Evolutionary conservation across 2,797 vertebrate species (phyloP), one percentile per base, ranked within the genome.

Genomic region (Crenuchus spilurus): DNA sequence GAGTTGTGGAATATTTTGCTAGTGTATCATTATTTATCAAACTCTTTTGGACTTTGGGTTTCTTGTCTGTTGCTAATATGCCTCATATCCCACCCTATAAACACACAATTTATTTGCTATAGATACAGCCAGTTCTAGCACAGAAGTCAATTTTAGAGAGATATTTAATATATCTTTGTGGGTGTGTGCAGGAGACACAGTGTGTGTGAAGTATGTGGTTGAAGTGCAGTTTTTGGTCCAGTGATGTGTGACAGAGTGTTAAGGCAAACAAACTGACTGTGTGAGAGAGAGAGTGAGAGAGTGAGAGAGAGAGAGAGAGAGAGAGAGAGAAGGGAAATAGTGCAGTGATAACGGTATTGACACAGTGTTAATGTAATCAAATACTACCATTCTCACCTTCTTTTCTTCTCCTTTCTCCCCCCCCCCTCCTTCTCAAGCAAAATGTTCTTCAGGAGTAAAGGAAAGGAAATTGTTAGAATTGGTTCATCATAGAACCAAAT

Each of bases 1-100:
- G 65, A 30, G 31, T 33, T 64, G 78, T 70, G 57, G 41, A 51
- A 46, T 77, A 77, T 71, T 48, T 77, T 35, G 79, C 74, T 86
- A 31, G 76, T 64, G 18, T 77, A 33, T 61, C 70, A 18, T 51
- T 68, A 1, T 76, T 70, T 42, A 72, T 69, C 46, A 39, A 20
- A 55, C 55, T 55, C 68, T 72, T 68, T 58, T 68, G 22, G 31
- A 39, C 39, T 22, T 55, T 46, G 9, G 24, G 37, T 28, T 57
- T 61, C n/a, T n/a, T 42, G 54, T 4, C 24, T 63, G 41, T 62
- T 24, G 63, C 63, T 72, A 14, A 44, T 31, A 60, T 33, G 26
- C 46, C 37, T 14, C 30, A 14, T 26, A 16, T 49, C 11, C 6
- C 28, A 70, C 57, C 9, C 14, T 16, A 48, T 30, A 41, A 55